Percentiles rank a stretch among this genome's conserved stretches.
phyloP scores from a whole-genome alignment of 2,888 invertebrate genomes.

The Ectobius pallidus region DNA sequence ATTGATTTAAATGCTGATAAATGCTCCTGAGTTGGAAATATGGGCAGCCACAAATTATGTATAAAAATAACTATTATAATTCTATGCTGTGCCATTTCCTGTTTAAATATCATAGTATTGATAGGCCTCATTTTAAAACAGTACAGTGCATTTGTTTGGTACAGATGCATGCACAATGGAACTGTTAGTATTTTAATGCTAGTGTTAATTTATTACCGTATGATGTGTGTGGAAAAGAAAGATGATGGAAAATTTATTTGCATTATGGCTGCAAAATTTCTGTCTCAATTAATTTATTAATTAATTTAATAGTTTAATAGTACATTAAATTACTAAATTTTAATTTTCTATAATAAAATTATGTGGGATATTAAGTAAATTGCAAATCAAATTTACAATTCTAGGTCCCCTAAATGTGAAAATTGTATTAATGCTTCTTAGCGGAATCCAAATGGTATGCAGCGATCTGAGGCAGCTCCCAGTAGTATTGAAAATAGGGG shows the following conservation, averaged over 20 bases:
- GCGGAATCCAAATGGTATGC: too few species aligned
- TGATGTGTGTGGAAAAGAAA: not conserved
- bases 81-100: constrained; percentile 22
- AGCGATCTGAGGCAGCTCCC: too few species aligned
- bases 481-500: too few species aligned
- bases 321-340: too few species aligned
- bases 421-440: too few species aligned
- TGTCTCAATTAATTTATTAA: not conserved
- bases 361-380: too few species aligned
- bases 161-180: constrained; percentile 6
- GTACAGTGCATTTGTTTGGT: constrained; percentile 19
- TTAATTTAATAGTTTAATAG: too few species aligned
- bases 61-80: not conserved
- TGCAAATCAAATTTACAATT: too few species aligned
- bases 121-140: not conserved
- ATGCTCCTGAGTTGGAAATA: too few species aligned
- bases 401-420: too few species aligned
- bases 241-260: not conserved
- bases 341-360: too few species aligned
- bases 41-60: not conserved
- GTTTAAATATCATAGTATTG: not conserved
- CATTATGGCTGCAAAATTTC: constrained; percentile 6
- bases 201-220: constrained; percentile 6
- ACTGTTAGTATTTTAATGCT: not conserved
- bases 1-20: too few species aligned